Evolutionary conservation across 2,797 vertebrate species (phyloP), one percentile per base, ranked within the genome.

Genomic region (Trachurus trachurus): DNA sequence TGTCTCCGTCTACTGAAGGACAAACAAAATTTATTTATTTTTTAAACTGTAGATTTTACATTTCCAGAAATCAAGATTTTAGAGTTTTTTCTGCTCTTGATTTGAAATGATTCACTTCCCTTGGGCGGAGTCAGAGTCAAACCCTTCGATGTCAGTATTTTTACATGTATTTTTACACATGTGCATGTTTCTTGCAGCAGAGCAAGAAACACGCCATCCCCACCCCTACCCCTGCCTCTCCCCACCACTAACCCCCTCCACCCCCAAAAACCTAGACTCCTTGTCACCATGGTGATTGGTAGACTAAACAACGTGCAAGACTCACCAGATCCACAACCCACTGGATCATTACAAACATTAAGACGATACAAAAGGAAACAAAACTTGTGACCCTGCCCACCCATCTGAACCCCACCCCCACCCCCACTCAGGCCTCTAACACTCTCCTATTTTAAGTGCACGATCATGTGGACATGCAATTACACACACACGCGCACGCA

Each of bases 251-350:
- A 44, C 50, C 66, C 61, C 19, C 71, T 13, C 58, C 60, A 9
- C 69, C 40, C 58, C 76, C 5, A 57, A 44, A 57, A 44, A 78
- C 81, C 95, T 93, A 98, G 97, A 97, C 97, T 97, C 93, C 92
- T 89, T 71, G 97, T 97, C 97, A 97, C 97, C 96, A 94, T 87
- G 82, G 78, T 96, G 97, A 97, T 97, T 92, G 91, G 96, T 97
- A 98, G 97, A 98, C 97, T 98, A 98, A 98, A 98, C 97, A 98
- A 94, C 89, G 8, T 67, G 86, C 93, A 95, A 92, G 88, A 90
- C 83, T 94, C 94, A 93, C 93, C 94, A 94, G 93, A 92, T 84
- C 89, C 88, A 80, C 86, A 65, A 67, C 80, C 85, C 85, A 64
- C 83, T 65, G 90, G 85, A 73, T 92, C 85, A 76, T 93, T 93